phyloP scores from a whole-genome alignment of 1,140 invertebrate species.

The Neodiprion virginianus region DNA sequence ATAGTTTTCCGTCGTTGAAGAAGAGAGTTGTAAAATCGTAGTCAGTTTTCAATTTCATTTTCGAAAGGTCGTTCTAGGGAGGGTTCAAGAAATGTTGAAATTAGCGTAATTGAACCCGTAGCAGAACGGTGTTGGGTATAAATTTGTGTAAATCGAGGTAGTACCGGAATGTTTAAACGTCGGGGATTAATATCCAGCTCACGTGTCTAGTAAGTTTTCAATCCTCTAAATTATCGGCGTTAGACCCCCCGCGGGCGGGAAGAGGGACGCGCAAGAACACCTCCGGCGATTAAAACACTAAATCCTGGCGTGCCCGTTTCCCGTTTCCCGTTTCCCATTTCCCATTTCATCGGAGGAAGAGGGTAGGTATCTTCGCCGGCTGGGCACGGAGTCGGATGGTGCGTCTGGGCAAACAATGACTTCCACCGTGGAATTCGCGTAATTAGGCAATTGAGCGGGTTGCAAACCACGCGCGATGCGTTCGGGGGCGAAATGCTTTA shows the following conservation, averaged over 20 bases:
- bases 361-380: neutral
- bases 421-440: neutral
- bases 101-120: no score
- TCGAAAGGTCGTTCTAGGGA: no score
- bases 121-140: no score
- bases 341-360: neutral
- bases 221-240: neutral
- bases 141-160: no score
- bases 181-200: neutral
- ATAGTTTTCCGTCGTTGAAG: no score
- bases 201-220: neutral
- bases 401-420: neutral
- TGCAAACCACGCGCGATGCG: neutral
- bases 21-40: no score
- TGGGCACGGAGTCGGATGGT: neutral
- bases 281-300: neutral
- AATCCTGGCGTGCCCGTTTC: neutral
- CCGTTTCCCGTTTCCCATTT: neutral
- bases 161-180: no score
- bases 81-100: no score
- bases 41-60: no score
- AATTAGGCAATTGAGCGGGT: constrained; percentile 1
- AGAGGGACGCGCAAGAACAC: neutral
- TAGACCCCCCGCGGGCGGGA: neutral
- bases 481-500: neutral